Conservation (phyloP, 2,113 vertebrate species). For the Sapayoa aenigma region DNA sequence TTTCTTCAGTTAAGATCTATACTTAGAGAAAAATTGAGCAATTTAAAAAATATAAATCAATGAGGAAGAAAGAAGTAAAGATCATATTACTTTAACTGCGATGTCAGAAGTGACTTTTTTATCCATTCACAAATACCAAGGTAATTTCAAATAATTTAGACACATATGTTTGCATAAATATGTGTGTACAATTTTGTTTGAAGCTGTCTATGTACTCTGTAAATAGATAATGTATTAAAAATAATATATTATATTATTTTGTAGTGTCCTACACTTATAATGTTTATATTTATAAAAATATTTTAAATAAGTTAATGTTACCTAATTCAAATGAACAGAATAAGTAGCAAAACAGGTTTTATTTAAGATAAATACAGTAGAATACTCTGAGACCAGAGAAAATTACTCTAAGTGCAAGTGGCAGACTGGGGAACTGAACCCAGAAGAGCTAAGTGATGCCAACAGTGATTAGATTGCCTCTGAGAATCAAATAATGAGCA, state of each 20-base stretch:
- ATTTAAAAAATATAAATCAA: background rate
- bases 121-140: background rate
- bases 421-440: background rate
- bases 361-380: background rate
- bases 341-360: background rate
- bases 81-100: background rate
- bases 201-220: background rate
- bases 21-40: background rate
- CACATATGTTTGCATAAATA: background rate
- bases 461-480: background rate
- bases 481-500: constrained; percentile 11
- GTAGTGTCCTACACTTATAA: background rate
- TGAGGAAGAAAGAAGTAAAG: background rate
- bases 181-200: background rate
- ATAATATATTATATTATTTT: background rate
- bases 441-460: background rate
- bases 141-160: background rate
- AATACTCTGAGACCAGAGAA: background rate
- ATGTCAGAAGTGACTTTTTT: background rate
- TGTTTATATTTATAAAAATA: background rate
- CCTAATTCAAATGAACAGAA: background rate
- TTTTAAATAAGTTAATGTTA: background rate
- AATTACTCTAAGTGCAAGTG: background rate
- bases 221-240: background rate
- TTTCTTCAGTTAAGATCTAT: background rate